These are phyloP conservation scores for Drosophila flavopinicola DNA, from an alignment of 2,888 invertebrate genomes.

Conservation along the genomic window DNA sequence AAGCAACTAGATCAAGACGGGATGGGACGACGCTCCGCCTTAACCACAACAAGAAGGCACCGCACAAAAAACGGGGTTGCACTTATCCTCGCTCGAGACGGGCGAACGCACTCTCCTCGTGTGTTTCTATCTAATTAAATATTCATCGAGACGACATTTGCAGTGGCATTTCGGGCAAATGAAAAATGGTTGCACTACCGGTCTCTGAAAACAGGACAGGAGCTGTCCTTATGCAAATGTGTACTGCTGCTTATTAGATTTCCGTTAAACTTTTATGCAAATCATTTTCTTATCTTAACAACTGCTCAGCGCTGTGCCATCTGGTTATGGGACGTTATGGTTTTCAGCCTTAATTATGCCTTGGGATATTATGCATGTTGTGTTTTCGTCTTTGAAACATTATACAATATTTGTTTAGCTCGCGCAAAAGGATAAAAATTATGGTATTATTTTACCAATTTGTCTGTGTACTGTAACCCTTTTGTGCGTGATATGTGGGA, in stretches of 20 bases:
- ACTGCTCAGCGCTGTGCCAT: conserved; percentile 52
- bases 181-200: conserved; percentile 65
- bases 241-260: conserved; percentile 67
- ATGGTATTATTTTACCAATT: conserved; percentile 79
- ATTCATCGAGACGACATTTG: conserved; percentile 82
- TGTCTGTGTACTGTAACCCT: conserved; percentile 75
- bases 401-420: conserved; percentile 77
- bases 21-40: conserved; percentile 25
- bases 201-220: conserved; percentile 22
- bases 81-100: conserved; percentile 64
- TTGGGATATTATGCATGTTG: conserved; percentile 3
- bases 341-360: conserved; percentile 40
- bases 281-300: conserved; percentile 46
- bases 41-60: conserved; percentile 62
- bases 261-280: conserved; percentile 79
- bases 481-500: conserved; percentile 50
- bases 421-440: conserved; percentile 71
- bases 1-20: conserved; percentile 71
- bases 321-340: conserved; percentile 68
- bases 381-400: conserved; percentile 58
- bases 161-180: conserved; percentile 30
- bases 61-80: conserved; percentile 52
- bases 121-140: conserved; percentile 78
- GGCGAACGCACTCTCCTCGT: conserved; percentile 20
- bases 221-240: conserved; percentile 55